Evolutionary conservation across 64 coral and sea anemone species (phyloP), one percentile per base, ranked within the genome.

Genomic region (Porites lutea): DNA sequence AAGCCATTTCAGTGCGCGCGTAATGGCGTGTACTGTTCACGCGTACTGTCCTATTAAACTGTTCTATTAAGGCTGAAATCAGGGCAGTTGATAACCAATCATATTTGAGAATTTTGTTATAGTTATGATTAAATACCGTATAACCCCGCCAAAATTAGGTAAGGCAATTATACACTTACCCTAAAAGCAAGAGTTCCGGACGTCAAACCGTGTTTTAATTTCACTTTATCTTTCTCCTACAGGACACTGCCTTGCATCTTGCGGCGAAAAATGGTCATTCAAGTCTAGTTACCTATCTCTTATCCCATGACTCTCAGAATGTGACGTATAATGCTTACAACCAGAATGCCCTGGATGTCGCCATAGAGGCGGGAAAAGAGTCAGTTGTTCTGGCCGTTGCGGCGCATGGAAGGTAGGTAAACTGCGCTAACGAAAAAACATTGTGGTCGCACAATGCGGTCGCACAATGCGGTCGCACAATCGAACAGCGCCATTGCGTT

Each of bases 261-360:
- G 91, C 95, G 52, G 95, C 95, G 44, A 96, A 96, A 88, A 90
- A 96, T 71, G 95, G 95, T 14, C 95, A 96, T 78, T 72, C 71
- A 18, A 64, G 62, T 12, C 48, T 89, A 76, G 91, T 96, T 54
- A 89, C 83, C 49, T 93, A 87, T 68, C 87, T 96, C 13, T 21
- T 96, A 16, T 93, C 95, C 13, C 79, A 93, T 15, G 90, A 92
- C 22, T 87, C 73, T 12, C 95, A 96, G 59, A 96, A 92, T 8
- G 83, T 93, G 48, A 96, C 86, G 43, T 93, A 96, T 53, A 96
- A 96, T 19, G 95, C 81, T 4, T 96, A 96, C 47, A 96, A 96
- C 63, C 95, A 96, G 79, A 96, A 96, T 55, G 95, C 90, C 8
- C 66, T 96, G 23, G 95, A 96, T 80, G 95, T 96, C 13, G 95